phyloP scores from a whole-genome alignment of 2,113 vertebrate genomes.

The Crotalus tigris region DNA sequence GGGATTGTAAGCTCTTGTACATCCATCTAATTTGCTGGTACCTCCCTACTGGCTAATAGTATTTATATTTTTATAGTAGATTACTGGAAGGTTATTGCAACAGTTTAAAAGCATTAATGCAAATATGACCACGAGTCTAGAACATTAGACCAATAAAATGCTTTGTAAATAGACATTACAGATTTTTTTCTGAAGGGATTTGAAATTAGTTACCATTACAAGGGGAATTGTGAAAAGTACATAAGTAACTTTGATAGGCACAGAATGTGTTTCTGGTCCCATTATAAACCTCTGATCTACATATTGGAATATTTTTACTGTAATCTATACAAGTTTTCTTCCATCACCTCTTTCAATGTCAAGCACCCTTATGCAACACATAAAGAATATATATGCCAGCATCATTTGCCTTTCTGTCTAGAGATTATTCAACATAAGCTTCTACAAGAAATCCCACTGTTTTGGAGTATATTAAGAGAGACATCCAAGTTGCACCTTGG shows the following conservation, averaged over 20 bases:
- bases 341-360: neutral
- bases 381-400: neutral
- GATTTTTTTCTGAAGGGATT: slow-evolving; percentile 9
- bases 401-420: neutral
- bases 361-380: neutral
- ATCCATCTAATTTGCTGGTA: neutral
- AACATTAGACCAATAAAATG: slow-evolving; percentile 5
- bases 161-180: slow-evolving; percentile 3
- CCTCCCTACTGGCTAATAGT: slow-evolving; percentile 3
- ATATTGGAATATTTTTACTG: neutral
- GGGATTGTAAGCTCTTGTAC: slow-evolving; percentile 7
- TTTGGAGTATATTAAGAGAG: neutral
- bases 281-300: slow-evolving; percentile 8
- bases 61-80: neutral
- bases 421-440: slow-evolving; percentile 6
- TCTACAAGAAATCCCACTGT: neutral
- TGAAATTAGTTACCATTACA: slow-evolving; percentile 13
- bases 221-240: slow-evolving; percentile 3
- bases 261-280: neutral
- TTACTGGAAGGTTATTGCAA: neutral
- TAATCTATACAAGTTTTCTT: neutral
- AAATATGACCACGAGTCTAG: neutral
- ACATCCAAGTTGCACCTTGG: neutral
- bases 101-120: neutral
- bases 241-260: neutral